A percentile compares a stretch with the other conserved stretches of the same genome.
phyloP scores from a whole-genome alignment of 2,888 invertebrate species.

The Phanerotoma sp. region DNA sequence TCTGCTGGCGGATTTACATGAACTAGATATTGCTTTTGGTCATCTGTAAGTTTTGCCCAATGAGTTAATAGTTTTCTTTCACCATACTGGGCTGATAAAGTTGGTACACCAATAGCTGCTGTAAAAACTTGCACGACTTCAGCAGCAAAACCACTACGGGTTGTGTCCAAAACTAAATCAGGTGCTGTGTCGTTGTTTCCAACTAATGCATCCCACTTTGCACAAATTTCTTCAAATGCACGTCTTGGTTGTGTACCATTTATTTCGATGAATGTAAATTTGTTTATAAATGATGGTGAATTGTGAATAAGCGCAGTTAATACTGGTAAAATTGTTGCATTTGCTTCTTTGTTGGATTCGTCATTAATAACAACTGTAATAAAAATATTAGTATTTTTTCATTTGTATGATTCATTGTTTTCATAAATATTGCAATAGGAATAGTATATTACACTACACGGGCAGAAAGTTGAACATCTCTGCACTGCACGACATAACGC shows the following conservation, averaged over 20 bases:
- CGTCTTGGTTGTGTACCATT: constrained; percentile 42
- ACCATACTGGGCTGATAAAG: constrained; percentile 82
- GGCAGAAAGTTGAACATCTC: too few relatives aligned
- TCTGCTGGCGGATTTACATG: constrained; percentile 87
- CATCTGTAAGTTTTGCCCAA: constrained; percentile 74
- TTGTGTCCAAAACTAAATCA: constrained; percentile 80
- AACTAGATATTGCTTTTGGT: constrained; percentile 74
- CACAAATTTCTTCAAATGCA: constrained; percentile 43
- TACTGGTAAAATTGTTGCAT: constrained; percentile 43
- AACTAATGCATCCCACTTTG: constrained; percentile 43
- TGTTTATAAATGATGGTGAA: too few relatives aligned
- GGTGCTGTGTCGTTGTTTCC: constrained; percentile 66
- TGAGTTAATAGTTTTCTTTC: constrained; percentile 80
- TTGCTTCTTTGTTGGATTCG: constrained; percentile 44
- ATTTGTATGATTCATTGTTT: too few relatives aligned
- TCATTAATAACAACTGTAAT: constrained; percentile 49
- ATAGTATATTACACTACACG: too few relatives aligned
- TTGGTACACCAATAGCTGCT: constrained; percentile 76
- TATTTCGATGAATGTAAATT: too few relatives aligned
- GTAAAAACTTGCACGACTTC: constrained; percentile 86
- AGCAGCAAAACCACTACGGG: constrained; percentile 76
- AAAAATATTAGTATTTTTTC: neutral
- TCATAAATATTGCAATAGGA: neutral
- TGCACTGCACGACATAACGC: too few relatives aligned
- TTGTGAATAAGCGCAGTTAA: constrained; percentile 42